Conservation (phyloP, 2,113 vertebrate species). For the Rhea pennata region DNA sequence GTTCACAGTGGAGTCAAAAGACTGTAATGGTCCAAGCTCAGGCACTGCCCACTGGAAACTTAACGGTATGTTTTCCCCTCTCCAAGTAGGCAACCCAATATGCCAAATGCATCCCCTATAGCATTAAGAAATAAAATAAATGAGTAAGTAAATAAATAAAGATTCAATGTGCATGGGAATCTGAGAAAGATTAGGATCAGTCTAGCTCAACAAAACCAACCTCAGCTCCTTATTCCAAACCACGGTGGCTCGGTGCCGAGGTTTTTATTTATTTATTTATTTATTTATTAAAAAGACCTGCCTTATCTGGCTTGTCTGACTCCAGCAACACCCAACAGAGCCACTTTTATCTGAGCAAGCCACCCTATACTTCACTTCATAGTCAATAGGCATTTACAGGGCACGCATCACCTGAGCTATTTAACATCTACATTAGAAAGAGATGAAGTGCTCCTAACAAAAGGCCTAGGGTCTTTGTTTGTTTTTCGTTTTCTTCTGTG, state of each 20-base stretch:
- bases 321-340: not conserved
- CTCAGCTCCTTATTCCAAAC: no score
- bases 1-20: not conserved
- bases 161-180: not conserved
- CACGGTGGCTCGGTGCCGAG: no score
- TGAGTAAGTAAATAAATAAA: no score
- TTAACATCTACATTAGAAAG: fast-evolving
- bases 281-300: not conserved
- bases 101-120: not conserved
- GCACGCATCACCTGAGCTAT: fast-evolving
- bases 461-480: not conserved
- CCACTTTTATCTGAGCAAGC: not conserved
- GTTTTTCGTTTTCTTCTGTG: not conserved
- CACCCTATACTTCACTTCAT: not conserved
- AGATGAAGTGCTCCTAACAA: not conserved
- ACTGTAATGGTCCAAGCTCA: not conserved
- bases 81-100: not conserved
- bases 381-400: not conserved
- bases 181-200: not conserved
- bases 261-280: not conserved
- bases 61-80: not conserved
- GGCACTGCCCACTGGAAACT: not conserved
- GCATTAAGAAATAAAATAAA: not conserved
- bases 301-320: not conserved
- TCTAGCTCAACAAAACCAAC: not conserved